Evolutionary conservation across 64 coral and sea anemone species (phyloP).

Genomic region (Porites australiensis): DNA sequence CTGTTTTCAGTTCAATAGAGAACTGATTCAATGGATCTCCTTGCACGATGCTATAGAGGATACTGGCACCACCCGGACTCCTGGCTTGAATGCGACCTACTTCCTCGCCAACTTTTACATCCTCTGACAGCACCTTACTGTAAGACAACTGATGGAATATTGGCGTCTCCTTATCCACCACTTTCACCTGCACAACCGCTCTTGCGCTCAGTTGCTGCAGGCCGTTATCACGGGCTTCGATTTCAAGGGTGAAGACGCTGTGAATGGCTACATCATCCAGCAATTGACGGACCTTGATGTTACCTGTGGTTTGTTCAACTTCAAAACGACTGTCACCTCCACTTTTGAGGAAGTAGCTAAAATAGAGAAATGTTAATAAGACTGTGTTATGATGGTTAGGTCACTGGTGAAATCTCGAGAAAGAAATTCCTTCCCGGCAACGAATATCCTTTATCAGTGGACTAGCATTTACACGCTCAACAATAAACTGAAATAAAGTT

Average conservation of each 20-base stretch:
- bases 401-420: too few relatives aligned
- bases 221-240: constrained; percentile 78
- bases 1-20: constrained; percentile 83
- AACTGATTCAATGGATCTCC: constrained; percentile 89
- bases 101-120: constrained; percentile 44
- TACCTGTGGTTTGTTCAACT: constrained; percentile 53
- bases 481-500: too few relatives aligned
- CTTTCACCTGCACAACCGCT: constrained; percentile 78
- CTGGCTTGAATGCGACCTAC: constrained; percentile 67
- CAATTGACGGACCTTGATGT: constrained; percentile 36
- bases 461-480: too few relatives aligned
- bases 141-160: constrained; percentile 86
- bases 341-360: constrained; percentile 76
- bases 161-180: constrained; percentile 89
- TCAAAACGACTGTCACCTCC: constrained; percentile 66
- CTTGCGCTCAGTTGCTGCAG: constrained; percentile 38
- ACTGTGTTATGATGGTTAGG: too few relatives aligned
- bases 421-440: too few relatives aligned
- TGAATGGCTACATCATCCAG: constrained; percentile 68
- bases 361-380: neutral
- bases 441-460: too few relatives aligned
- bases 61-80: constrained; percentile 75
- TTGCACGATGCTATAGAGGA: constrained; percentile 79
- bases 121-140: constrained; percentile 54
- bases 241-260: constrained; percentile 68